These are phyloP conservation scores for Heloderma charlesbogerti DNA, from an alignment of 2,113 vertebrate genomes.

Conservation along the genomic window DNA sequence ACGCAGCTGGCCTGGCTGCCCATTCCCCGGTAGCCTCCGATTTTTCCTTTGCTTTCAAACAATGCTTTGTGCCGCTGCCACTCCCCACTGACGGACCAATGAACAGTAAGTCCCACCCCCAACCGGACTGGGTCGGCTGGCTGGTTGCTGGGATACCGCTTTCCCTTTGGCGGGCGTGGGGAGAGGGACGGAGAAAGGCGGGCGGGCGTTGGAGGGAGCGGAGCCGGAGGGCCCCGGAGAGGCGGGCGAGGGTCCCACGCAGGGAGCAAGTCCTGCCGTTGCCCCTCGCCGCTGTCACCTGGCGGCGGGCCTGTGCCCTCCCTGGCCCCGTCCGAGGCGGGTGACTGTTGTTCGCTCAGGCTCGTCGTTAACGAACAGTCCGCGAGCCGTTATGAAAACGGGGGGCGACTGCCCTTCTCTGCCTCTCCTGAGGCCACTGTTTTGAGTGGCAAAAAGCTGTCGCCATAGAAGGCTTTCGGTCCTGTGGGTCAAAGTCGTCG, in stretches of 20 bases:
- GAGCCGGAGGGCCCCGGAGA: not conserved
- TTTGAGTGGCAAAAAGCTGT: not conserved
- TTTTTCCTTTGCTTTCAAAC: not conserved
- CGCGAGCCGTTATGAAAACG: too few relatives aligned
- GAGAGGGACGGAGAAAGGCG: too few relatives aligned
- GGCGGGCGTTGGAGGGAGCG: not conserved
- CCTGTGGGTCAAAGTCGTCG: not conserved
- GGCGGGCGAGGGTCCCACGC: not conserved
- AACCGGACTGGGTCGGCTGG: not conserved
- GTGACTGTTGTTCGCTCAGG: not conserved
- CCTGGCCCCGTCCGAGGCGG: too few relatives aligned
- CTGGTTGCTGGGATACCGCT: conserved; percentile 30
- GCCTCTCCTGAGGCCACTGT: not conserved
- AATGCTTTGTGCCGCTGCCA: not conserved
- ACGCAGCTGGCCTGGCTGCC: not conserved
- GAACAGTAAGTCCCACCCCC: not conserved
- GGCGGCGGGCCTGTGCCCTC: fast-evolving
- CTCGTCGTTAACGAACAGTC: not conserved
- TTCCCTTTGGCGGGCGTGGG: not conserved
- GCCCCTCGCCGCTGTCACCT: not conserved
- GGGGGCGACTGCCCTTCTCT: too few relatives aligned
- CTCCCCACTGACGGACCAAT: not conserved
- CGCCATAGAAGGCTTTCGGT: not conserved
- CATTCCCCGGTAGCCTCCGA: too few relatives aligned
- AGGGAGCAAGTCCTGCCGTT: not conserved